Percentiles rank a stretch among this genome's conserved stretches.
Conservation (phyloP, 2,113 vertebrate species). For the Lipotes vexillifer region DNA sequence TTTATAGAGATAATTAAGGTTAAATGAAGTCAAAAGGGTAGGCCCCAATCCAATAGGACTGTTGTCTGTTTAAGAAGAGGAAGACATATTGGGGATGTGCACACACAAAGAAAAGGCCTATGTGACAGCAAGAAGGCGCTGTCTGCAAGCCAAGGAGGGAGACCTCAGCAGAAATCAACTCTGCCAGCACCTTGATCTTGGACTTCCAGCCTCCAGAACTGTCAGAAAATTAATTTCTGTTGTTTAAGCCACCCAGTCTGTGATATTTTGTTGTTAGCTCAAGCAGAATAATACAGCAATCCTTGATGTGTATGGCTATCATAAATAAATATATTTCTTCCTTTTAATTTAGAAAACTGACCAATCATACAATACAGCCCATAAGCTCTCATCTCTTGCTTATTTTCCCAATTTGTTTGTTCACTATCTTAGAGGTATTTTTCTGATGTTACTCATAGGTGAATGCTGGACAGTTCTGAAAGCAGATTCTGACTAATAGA, state of each 20-base stretch:
- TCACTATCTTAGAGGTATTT: background rate
- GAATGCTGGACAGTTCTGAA: background rate
- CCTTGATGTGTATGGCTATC: background rate
- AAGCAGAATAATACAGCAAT: background rate
- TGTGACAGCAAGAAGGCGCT: rapidly evolving
- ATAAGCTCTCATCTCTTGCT: background rate
- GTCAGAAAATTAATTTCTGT: background rate
- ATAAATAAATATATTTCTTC: background rate
- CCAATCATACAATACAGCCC: background rate
- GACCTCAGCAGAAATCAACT: background rate
- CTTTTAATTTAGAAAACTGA: background rate
- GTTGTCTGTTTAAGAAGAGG: background rate
- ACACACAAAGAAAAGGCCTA: background rate
- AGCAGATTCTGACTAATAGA: background rate
- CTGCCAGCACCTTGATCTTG: background rate
- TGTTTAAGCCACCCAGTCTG: background rate
- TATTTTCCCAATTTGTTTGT: background rate
- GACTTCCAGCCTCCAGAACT: background rate
- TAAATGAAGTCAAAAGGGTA: background rate
- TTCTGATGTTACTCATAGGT: background rate
- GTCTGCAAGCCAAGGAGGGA: background rate
- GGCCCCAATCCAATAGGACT: background rate
- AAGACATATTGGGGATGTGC: background rate
- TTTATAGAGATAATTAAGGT: background rate
- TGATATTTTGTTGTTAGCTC: background rate